Percentiles rank a stretch among this genome's conserved stretches.
Conservation (phyloP, 2,888 invertebrate genomes). For the Drosophila nigritarsus region DNA sequence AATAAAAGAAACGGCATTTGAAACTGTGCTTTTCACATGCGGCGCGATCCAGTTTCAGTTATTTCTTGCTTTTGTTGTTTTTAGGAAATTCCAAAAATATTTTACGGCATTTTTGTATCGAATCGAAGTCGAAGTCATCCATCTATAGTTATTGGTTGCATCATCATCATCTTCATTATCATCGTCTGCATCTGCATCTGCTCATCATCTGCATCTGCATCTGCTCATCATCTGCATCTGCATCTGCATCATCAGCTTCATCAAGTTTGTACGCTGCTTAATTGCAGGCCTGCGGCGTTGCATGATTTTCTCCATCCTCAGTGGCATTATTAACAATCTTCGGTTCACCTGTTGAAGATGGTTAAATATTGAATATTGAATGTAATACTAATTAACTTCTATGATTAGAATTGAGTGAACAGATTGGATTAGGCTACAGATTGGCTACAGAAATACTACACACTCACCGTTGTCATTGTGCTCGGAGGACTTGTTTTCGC, state of each 20-base stretch:
- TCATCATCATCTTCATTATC: conserved; percentile 38
- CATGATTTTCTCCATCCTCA: conserved; percentile 72
- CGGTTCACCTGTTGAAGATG: conserved; percentile 78
- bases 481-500: conserved; percentile 68
- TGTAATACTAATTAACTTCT: neutral
- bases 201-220: conserved; percentile 26
- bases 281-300: conserved; percentile 84
- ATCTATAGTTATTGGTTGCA: conserved; percentile 49
- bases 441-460: neutral
- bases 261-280: conserved; percentile 46
- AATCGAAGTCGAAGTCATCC: conserved; percentile 50
- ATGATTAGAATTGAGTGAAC: neutral
- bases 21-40: conserved; percentile 36
- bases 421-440: neutral
- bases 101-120: conserved; percentile 50
- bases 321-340: conserved; percentile 81
- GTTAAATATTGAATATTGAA: neutral
- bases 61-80: neutral
- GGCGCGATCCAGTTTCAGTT: neutral
- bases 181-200: conserved; percentile 15
- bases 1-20: conserved; percentile 41
- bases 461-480: conserved; percentile 75
- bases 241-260: conserved; percentile 5
- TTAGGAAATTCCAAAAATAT: conserved; percentile 48
- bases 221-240: conserved; percentile 5